phyloP scores from a whole-genome alignment of 2,113 vertebrate species.

The Pleuronectes platessa region DNA sequence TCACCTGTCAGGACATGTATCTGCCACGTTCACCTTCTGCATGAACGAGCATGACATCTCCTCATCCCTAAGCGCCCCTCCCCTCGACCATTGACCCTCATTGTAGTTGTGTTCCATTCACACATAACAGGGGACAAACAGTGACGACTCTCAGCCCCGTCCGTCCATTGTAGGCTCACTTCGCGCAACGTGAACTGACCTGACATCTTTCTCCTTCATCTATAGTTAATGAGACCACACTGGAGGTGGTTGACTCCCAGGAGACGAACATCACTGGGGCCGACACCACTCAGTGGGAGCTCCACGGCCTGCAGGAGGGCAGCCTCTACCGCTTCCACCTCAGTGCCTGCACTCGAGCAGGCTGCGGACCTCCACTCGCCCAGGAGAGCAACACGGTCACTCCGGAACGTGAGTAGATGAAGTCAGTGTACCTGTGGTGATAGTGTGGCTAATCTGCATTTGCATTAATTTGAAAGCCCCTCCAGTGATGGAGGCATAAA shows the following conservation, averaged over 20 bases:
- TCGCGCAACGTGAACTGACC: constrained; percentile 55
- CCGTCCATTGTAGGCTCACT: constrained; percentile 1
- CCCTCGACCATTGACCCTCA: constrained; percentile 53
- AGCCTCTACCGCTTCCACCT: constrained; percentile 92
- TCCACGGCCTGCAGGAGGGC: constrained; percentile 80
- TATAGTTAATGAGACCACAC: constrained; percentile 89
- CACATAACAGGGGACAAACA: constrained; percentile 33
- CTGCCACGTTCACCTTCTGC: constrained; percentile 52
- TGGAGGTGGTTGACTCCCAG: constrained; percentile 82
- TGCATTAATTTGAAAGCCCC: neutral
- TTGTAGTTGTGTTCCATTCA: constrained; percentile 51
- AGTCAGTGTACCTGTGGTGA: neutral
- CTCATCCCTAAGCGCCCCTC: constrained; percentile 21
- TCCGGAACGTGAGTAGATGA: constrained; percentile 84
- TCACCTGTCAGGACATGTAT: constrained; percentile 75
- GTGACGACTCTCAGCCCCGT: constrained; percentile 3
- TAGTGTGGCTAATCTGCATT: neutral
- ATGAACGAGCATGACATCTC: constrained; percentile 60
- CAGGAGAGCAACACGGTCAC: constrained; percentile 84
- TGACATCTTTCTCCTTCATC: constrained; percentile 58
- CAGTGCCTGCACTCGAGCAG: constrained; percentile 88
- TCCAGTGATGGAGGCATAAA: neutral
- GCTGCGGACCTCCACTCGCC: constrained; percentile 88
- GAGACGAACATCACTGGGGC: constrained; percentile 82
- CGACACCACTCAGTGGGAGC: constrained; percentile 84